phyloP scores from a whole-genome alignment of 2,797 vertebrate species.

The Silurus aristotelis region DNA sequence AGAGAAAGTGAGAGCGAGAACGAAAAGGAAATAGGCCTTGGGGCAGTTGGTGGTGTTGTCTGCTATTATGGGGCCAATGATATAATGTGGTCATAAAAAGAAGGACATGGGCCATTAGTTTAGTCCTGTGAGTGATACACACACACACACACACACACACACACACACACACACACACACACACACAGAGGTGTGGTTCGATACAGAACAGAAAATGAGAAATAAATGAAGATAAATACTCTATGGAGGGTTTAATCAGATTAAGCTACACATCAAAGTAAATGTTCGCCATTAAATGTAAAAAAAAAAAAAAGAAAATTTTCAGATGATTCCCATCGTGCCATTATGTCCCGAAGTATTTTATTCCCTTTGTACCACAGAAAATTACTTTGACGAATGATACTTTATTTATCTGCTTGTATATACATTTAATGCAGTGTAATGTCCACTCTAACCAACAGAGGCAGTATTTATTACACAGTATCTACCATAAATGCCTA shows the following conservation, averaged over 20 bases:
- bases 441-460: not conserved
- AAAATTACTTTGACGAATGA: not conserved
- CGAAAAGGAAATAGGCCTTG: constrained; percentile 13
- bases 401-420: not conserved
- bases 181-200: not conserved
- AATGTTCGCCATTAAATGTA: not conserved
- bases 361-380: not conserved
- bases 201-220: not conserved
- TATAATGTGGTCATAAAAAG: constrained; percentile 73
- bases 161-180: not conserved
- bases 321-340: not conserved
- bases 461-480: not conserved
- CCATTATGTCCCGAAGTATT: not conserved
- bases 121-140: constrained; percentile 27
- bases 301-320: not conserved
- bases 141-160: not conserved
- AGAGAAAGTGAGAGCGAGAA: not conserved
- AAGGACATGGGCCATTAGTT: constrained; percentile 72
- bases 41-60: constrained; percentile 31
- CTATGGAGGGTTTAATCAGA: not conserved
- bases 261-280: no score
- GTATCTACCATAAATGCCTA: no score
- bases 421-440: not conserved
- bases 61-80: constrained; percentile 53
- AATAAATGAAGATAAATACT: not conserved